A percentile compares a stretch with the other conserved stretches of the same genome.
Evolutionary conservation across 2,797 vertebrate genomes (phyloP).

Genomic region (Neosilurus mollespiculum): DNA sequence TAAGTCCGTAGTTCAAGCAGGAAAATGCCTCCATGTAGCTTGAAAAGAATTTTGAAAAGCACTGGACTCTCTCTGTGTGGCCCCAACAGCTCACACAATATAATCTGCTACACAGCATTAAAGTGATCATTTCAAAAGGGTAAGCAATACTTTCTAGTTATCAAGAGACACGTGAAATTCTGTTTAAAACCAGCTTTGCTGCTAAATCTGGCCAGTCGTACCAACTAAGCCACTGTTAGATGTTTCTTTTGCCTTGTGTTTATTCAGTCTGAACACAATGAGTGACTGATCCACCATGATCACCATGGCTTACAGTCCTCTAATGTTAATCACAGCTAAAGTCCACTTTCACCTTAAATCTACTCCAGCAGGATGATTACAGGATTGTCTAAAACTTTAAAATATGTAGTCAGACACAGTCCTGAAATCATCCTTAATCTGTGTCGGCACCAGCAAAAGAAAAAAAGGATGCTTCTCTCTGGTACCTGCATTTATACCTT

Average conservation of each 20-base stretch:
- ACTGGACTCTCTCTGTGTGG: slow-evolving; percentile 16
- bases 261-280: slow-evolving; percentile 33
- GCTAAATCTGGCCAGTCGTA: not conserved
- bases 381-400: slow-evolving; percentile 34
- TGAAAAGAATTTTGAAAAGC: not conserved
- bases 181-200: slow-evolving; percentile 12
- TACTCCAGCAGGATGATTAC: slow-evolving; percentile 28
- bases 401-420: slow-evolving; percentile 32
- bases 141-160: slow-evolving; percentile 35
- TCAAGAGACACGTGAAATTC: slow-evolving; percentile 20
- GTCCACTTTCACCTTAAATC: slow-evolving; percentile 14
- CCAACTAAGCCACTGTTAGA: slow-evolving; percentile 20
- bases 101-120: slow-evolving; percentile 27
- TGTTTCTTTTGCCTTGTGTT: slow-evolving; percentile 34
- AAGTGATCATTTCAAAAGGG: slow-evolving; percentile 21
- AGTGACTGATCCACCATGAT: slow-evolving; percentile 17
- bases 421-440: slow-evolving; percentile 38
- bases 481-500: not conserved
- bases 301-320: slow-evolving; percentile 18
- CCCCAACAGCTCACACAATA: slow-evolving; percentile 5
- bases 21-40: not conserved
- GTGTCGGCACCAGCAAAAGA: slow-evolving; percentile 35
- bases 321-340: slow-evolving; percentile 36
- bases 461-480: slow-evolving; percentile 5
- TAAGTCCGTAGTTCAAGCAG: not conserved